A percentile compares a stretch with the other conserved stretches of the same genome.
These are phyloP conservation scores for Drosophila oshimai DNA, from an alignment of 1,140 invertebrate species.

Conservation along the genomic window DNA sequence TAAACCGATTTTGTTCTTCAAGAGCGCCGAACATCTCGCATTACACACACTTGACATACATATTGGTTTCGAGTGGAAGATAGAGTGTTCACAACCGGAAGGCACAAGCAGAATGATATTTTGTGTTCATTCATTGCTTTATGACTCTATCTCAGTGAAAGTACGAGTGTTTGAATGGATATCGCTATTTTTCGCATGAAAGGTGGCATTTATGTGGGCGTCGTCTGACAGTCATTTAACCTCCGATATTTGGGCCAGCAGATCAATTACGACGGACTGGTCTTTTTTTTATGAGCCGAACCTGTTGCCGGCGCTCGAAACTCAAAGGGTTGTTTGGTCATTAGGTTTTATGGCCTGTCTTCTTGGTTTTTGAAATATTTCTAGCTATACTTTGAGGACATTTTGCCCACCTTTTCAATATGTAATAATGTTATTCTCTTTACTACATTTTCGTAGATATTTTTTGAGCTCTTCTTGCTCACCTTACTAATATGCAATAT, in stretches of 20 bases:
- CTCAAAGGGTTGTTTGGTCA: constrained; percentile 35
- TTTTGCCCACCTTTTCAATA: neutral
- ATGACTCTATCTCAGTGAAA: constrained; percentile 39
- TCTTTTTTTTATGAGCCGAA: constrained; percentile 17
- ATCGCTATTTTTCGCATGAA: constrained; percentile 51
- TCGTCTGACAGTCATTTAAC: constrained; percentile 9
- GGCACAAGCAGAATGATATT: constrained; percentile 7
- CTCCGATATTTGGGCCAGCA: constrained; percentile 36
- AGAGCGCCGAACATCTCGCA: constrained; percentile 3
- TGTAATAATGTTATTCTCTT: neutral
- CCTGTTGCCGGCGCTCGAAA: constrained; percentile 42
- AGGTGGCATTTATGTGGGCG: constrained; percentile 64
- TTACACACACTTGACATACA: constrained; percentile 28
- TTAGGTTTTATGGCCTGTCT: constrained; percentile 48
- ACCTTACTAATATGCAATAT: neutral
- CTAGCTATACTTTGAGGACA: neutral
- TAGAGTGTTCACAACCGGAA: constrained; percentile 19
- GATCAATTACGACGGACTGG: constrained; percentile 20
- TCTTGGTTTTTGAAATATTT: neutral
- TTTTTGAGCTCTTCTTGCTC: neutral
- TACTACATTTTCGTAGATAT: neutral
- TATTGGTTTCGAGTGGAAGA: constrained; percentile 2
- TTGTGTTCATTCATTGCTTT: constrained; percentile 29
- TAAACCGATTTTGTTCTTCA: neutral
- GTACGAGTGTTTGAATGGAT: constrained; percentile 27